Conservation (phyloP, 2,113 vertebrate genomes). For the Varanus komodoensis region DNA sequence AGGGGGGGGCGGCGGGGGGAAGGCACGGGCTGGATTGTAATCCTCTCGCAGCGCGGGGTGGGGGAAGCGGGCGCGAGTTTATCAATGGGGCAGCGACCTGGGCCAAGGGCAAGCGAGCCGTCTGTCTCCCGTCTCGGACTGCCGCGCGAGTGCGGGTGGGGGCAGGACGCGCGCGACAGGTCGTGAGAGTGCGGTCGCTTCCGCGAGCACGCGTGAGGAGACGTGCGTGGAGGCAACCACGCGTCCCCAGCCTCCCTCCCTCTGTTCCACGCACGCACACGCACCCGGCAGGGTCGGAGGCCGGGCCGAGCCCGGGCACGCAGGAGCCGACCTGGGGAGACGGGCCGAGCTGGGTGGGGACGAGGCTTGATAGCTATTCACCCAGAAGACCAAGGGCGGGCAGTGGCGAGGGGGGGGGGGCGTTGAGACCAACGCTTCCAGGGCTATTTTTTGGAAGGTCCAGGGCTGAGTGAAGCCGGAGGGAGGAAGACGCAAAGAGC, state of each 20-base stretch:
- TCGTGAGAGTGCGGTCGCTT: neutral
- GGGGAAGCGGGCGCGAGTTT: neutral
- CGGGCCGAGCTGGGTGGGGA: neutral
- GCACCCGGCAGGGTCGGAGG: neutral
- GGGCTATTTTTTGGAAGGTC: neutral
- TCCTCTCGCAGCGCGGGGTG: neutral
- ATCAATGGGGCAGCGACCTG: constrained; percentile 21
- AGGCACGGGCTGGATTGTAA: neutral
- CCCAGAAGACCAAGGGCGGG: neutral
- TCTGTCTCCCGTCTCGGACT: neutral
- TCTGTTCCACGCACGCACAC: neutral
- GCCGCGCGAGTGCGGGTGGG: neutral
- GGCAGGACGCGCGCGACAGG: neutral
- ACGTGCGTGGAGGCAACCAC: neutral
- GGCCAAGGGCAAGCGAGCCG: constrained; percentile 21
- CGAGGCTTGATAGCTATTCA: neutral
- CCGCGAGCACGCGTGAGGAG: neutral
- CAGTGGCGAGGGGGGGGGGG: neutral
- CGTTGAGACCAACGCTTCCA: neutral
- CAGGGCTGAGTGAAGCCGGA: neutral
- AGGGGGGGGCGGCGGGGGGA: neutral
- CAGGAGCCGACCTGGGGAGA: neutral
- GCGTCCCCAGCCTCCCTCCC: neutral
- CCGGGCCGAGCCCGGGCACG: neutral
- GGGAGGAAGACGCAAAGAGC: too few species aligned